A percentile compares a stretch with the other conserved stretches of the same genome.
Evolutionary conservation across 1,140 invertebrate genomes (phyloP).

Genomic region (Sinonovacula constricta): DNA sequence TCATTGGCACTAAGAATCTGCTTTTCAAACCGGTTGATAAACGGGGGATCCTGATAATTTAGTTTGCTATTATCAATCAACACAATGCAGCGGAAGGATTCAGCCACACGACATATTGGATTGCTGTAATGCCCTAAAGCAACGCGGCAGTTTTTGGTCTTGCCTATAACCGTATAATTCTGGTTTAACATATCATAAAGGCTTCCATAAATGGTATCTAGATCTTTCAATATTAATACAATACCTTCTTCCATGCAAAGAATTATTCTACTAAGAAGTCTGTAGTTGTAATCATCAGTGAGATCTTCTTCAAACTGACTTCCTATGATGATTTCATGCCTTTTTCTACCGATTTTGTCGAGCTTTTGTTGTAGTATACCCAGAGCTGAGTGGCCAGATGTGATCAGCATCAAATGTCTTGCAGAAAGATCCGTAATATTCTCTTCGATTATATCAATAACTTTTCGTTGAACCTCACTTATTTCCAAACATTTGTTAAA

Average conservation of each 20-base stretch:
- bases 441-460: conserved; percentile 51
- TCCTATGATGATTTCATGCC: conserved; percentile 60
- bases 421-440: conserved; percentile 55
- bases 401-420: conserved; percentile 62
- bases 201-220: conserved; percentile 71
- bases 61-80: conserved; percentile 64
- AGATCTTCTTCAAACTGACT: conserved; percentile 69
- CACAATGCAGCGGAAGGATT: conserved; percentile 67
- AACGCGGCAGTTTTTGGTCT: conserved; percentile 65
- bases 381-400: conserved; percentile 58
- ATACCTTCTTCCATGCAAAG: conserved; percentile 71
- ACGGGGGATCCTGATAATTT: conserved; percentile 63
- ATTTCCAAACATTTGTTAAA: background rate
- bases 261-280: conserved; percentile 69
- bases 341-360: conserved; percentile 32
- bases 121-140: conserved; percentile 69
- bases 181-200: conserved; percentile 73
- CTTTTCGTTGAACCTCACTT: background rate
- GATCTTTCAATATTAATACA: conserved; percentile 64
- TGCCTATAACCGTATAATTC: conserved; percentile 66
- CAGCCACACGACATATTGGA: conserved; percentile 68
- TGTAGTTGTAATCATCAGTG: conserved; percentile 64
- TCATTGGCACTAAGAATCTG: conserved; percentile 58
- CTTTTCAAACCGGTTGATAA: conserved; percentile 72
- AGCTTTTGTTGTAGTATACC: conserved; percentile 54